These are phyloP conservation scores for Drosophila mojavensis DNA, from an alignment of 1,140 invertebrate genomes.

Conservation along the genomic window DNA sequence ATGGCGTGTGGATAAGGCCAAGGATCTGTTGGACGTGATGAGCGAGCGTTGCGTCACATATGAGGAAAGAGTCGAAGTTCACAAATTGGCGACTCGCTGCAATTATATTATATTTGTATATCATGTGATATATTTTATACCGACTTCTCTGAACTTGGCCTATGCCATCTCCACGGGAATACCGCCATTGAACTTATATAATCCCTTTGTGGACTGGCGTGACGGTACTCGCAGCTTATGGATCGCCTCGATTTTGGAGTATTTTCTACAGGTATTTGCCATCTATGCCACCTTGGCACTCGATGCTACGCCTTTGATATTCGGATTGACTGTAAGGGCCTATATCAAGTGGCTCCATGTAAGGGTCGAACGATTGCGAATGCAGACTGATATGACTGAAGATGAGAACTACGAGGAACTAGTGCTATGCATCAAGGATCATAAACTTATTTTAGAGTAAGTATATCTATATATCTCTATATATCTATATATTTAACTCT, in stretches of 20 bases:
- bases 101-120: conserved; percentile 32
- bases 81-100: conserved; percentile 30
- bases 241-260: conserved; percentile 31
- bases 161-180: background rate
- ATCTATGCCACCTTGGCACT: conserved; percentile 19
- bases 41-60: conserved; percentile 25
- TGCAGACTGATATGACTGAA: conserved; percentile 3
- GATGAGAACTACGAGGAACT: conserved; percentile 32
- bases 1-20: conserved; percentile 28
- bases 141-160: background rate
- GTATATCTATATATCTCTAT: no score
- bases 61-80: conserved; percentile 26
- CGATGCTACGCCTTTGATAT: conserved; percentile 32
- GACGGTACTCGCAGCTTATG: conserved; percentile 28
- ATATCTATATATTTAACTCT: background rate
- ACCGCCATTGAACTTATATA: conserved; percentile 43
- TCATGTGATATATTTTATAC: conserved; percentile 2
- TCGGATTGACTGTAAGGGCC: conserved; percentile 27
- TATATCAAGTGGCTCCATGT: conserved; percentile 37
- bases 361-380: conserved; percentile 32
- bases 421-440: conserved; percentile 52
- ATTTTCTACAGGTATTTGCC: background rate
- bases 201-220: conserved; percentile 51
- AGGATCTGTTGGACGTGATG: conserved; percentile 27
- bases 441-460: conserved; percentile 52